phyloP scores from a whole-genome alignment of 1,140 invertebrate genomes.

The Eriosoma lanigerum region DNA sequence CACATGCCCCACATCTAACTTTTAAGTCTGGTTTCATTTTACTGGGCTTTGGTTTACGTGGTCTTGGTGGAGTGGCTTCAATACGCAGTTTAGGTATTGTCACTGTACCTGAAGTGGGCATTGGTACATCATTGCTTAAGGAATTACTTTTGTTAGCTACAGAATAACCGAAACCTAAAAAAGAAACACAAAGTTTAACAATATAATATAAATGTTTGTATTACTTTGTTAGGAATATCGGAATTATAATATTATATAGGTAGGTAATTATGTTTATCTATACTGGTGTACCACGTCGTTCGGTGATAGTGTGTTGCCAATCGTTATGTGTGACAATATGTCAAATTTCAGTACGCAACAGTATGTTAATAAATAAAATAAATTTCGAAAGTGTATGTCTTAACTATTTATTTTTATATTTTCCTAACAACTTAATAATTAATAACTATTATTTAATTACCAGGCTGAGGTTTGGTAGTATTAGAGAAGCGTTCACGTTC shows the following conservation, averaged over 20 bases:
- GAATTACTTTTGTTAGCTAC: conserved; percentile 39
- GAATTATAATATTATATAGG: no score
- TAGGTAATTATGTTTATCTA: no score
- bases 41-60: conserved; percentile 46
- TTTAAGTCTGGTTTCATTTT: conserved; percentile 69
- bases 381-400: no score
- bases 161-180: conserved; percentile 40
- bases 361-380: no score
- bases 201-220: neutral
- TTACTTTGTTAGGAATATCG: no score
- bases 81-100: conserved; percentile 48
- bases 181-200: no score
- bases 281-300: no score
- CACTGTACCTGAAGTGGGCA: conserved; percentile 41
- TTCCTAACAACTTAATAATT: no score
- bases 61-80: conserved; percentile 32
- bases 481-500: conserved; percentile 69
- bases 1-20: conserved; percentile 94
- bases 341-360: no score
- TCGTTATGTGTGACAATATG: no score
- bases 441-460: neutral
- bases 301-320: no score
- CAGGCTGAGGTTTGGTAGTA: conserved; percentile 34
- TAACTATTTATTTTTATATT: no score
- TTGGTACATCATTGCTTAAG: conserved; percentile 33